Evolutionary conservation across 2,888 invertebrate species (phyloP).

Genomic region (Leucozona laternaria): DNA sequence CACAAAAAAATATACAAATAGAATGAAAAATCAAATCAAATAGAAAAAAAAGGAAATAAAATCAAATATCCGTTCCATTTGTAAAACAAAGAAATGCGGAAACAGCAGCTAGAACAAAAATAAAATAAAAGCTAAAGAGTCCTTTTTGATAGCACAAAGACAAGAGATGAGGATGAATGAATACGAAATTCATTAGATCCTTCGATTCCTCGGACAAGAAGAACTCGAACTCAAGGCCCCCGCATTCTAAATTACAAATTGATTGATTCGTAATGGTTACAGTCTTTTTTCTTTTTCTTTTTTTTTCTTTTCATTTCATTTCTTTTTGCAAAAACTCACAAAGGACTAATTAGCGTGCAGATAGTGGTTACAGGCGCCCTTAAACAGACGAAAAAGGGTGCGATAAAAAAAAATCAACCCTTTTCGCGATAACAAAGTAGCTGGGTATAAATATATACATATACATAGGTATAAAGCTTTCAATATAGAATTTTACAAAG

Average conservation of each 20-base stretch:
- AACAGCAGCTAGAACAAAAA: slow-evolving; percentile 10
- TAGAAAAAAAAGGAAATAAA: slow-evolving; percentile 53
- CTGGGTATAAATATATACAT: not conserved
- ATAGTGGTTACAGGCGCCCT: slow-evolving; percentile 63
- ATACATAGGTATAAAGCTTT: not conserved
- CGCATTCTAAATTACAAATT: slow-evolving; percentile 65
- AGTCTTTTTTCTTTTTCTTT: slow-evolving; percentile 44
- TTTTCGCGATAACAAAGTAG: slow-evolving; percentile 20
- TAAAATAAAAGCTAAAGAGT: slow-evolving; percentile 3
- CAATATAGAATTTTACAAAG: slow-evolving; percentile 29
- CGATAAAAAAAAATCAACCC: slow-evolving; percentile 30
- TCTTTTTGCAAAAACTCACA: slow-evolving; percentile 31
- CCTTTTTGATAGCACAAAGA: slow-evolving; percentile 34
- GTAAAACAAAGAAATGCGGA: slow-evolving; percentile 35
- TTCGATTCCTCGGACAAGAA: slow-evolving; percentile 30
- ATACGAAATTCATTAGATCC: slow-evolving; percentile 68
- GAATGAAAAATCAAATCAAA: slow-evolving; percentile 41
- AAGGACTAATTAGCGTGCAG: slow-evolving; percentile 71
- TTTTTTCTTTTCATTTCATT: not conserved
- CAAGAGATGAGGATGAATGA: slow-evolving; percentile 22
- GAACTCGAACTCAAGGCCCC: slow-evolving; percentile 26
- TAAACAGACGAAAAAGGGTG: slow-evolving; percentile 55
- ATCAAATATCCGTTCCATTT: slow-evolving; percentile 67
- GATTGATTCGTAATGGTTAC: slow-evolving; percentile 70
- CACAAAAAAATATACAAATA: slow-evolving; percentile 13